Conservation (phyloP, 30 jellyfish, hydroid and myxozoan genomes). For the Rhopilema esculentum region DNA sequence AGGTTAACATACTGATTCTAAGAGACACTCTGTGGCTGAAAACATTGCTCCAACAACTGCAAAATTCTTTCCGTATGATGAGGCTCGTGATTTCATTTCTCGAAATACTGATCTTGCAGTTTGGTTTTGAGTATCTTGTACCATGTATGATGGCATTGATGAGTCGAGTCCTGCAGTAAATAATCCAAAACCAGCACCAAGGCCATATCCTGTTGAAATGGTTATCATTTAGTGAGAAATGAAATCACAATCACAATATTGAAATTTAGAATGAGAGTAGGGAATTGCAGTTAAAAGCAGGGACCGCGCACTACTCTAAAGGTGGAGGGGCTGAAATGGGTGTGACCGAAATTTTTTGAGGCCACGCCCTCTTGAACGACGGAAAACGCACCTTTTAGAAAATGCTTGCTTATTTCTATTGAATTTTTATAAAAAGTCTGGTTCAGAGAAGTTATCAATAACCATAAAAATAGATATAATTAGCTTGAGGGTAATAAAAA, state of each 20-base stretch:
- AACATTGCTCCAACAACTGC: constrained; percentile 99
- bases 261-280: too few species aligned
- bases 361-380: too few species aligned
- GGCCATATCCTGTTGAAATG: constrained; percentile 81
- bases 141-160: constrained; percentile 94
- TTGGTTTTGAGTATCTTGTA: constrained; percentile 83
- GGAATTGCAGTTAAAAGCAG: too few species aligned
- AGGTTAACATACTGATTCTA: constrained; percentile 91
- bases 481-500: too few species aligned
- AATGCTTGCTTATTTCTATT: too few species aligned
- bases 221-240: neutral
- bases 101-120: constrained; percentile 87
- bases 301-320: too few species aligned
- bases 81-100: constrained; percentile 96
- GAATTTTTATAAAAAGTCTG: too few species aligned
- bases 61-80: constrained; percentile 94
- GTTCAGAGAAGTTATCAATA: too few species aligned
- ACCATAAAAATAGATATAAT: too few species aligned
- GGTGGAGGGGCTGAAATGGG: too few species aligned
- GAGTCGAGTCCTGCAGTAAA: constrained; percentile 99
- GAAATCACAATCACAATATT: neutral
- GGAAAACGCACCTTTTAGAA: too few species aligned
- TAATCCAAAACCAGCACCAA: constrained; percentile 97
- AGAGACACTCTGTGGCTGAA: constrained; percentile 94
- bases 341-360: too few species aligned